These are phyloP conservation scores for Coranthus polyacanthus DNA, from an alignment of 2,797 vertebrate species.

Conservation along the genomic window DNA sequence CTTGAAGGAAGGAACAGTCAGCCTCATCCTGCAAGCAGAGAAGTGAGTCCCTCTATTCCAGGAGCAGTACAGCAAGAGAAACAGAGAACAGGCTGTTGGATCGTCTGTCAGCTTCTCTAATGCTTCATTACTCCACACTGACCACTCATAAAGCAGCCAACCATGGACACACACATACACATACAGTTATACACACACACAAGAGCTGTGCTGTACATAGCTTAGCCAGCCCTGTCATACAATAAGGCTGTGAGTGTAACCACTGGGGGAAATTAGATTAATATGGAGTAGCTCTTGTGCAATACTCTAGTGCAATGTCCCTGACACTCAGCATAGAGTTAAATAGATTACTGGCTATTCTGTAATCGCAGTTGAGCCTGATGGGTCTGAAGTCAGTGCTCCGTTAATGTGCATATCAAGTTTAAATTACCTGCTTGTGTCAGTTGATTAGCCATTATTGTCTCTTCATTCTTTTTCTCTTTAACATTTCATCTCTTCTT, in stretches of 20 bases:
- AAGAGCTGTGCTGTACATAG: constrained; percentile 35
- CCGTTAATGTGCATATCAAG: constrained; percentile 47
- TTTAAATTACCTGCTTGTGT: constrained; percentile 47
- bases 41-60: constrained; percentile 85
- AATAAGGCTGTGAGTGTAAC: constrained; percentile 74
- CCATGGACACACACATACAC: constrained; percentile 2
- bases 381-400: constrained; percentile 53
- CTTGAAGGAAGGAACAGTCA: constrained; percentile 96
- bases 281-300: constrained; percentile 77
- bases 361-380: constrained; percentile 58
- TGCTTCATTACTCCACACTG: constrained; percentile 67
- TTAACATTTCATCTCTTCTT: constrained; percentile 14
- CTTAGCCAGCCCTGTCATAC: constrained; percentile 64
- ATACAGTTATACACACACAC: constrained; percentile 24
- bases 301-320: constrained; percentile 61
- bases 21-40: constrained; percentile 95
- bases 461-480: constrained; percentile 34
- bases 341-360: constrained; percentile 71
- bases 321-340: constrained; percentile 61
- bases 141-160: constrained; percentile 58
- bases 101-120: constrained; percentile 65
- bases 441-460: constrained; percentile 47
- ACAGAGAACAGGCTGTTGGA: constrained; percentile 51
- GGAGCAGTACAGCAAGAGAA: constrained; percentile 53
- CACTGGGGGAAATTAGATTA: constrained; percentile 75